Base-by-base conservation (phyloP, 2,888 invertebrate genomes). In the Euproctis similis region DNA sequence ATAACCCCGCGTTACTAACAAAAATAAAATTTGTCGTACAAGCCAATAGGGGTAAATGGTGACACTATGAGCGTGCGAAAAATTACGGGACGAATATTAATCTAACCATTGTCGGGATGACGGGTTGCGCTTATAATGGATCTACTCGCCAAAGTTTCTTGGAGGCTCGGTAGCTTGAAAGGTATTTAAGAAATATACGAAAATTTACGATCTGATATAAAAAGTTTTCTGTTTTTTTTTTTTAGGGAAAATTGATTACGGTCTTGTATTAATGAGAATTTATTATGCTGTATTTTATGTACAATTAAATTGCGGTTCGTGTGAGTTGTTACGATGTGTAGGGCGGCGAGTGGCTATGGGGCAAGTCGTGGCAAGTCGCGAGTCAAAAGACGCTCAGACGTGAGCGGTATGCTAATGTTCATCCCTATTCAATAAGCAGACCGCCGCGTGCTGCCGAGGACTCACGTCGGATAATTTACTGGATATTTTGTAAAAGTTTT, bases 401-500 rank as follows among this genome's bases (percentile, higher is more conserved):
- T 82, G 84, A 75, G 56, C 54, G 62, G 84, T 80, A 82, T 82
- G 78, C 78, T 82, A 84, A 82, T 80, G 62, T 59, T 54, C 50
- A 60, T 67, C 70, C 77, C 81, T 82, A 82, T 84, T 84, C 84
- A 84, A 84, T 84, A 84, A 82, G 78, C 80, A 75, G 78, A 76
- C 82, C 80, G 71, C 76, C 75, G 72, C 81, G 78, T 76, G 78
- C 78, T 77, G 70, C 70, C 68, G 69, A 82, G 75, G 80, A 78
- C 77, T 81, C 84, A 81, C 82, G 82, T 81, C 80, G 78, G 81
- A 82, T 82, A 84, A 82, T 84, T 82, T 82, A 81, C 84, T 82
- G 80, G 80, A 80, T 82, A 84, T 82, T 82, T 82, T 82, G 84
- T 82, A 80, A 80, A 82, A 84, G 71, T 84, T 82, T 82, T 82